These are phyloP conservation scores for Diadema setosum DNA, from an alignment of 35 echinoderm and acorn worm species.

Conservation along the genomic window DNA sequence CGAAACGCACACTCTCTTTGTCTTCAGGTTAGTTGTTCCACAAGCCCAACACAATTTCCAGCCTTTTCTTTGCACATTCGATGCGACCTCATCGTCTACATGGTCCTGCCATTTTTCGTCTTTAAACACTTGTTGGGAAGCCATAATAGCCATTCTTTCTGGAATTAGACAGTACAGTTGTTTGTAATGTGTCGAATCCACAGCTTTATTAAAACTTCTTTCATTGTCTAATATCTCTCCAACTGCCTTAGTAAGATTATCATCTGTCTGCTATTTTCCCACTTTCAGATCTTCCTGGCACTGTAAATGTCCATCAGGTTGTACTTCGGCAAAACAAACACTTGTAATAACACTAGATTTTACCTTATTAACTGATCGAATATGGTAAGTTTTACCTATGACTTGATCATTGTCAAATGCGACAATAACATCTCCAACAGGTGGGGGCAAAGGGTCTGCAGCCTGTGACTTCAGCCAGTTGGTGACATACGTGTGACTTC, in stretches of 20 bases:
- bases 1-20: too few relatives aligned
- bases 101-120: too few relatives aligned
- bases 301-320: conserved; percentile 10
- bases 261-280: background rate
- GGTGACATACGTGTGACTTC: background rate
- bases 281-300: conserved; percentile 7
- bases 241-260: background rate
- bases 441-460: background rate
- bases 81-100: too few relatives aligned
- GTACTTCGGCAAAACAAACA: conserved; percentile 10
- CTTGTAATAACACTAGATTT: background rate
- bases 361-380: conserved; percentile 25
- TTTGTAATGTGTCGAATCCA: background rate
- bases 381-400: conserved; percentile 39
- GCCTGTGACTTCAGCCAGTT: conserved; percentile 9
- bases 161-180: too few relatives aligned
- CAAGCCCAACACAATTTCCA: too few relatives aligned
- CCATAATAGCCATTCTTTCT: too few relatives aligned
- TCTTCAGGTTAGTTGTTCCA: too few relatives aligned
- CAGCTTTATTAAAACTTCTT: background rate
- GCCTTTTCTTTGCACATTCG: too few relatives aligned
- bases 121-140: too few relatives aligned
- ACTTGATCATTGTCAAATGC: conserved; percentile 66
- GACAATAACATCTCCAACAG: background rate
- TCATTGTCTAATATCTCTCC: background rate